Base-by-base conservation (phyloP, 1,140 invertebrate genomes). In the Chymomyza costata region DNA sequence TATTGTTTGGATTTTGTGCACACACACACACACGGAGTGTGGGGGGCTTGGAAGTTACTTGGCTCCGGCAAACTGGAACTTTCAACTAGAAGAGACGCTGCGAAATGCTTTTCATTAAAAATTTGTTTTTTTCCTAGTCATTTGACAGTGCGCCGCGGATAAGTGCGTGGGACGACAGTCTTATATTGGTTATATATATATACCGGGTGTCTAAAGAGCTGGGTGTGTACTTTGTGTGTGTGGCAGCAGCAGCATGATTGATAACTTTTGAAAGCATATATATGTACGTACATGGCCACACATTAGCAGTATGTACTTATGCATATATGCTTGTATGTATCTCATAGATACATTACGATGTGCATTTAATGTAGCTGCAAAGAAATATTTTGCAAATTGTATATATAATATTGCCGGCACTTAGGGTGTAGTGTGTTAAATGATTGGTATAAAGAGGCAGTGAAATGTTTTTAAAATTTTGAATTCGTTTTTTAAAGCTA, bases 101-200 rank as follows among this genome's bases (percentile, higher is more conserved):
- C 19, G 16, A 39, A 40, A 38, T 19, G 56, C 65, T 70, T 76
- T 78, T 70, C 71, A 76, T 76, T 78, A 76, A 70, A 65, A 76
- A n/a, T n/a, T n/a, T n/a, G n/a, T n/a, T 58, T 76, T 38, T 50
- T 64, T 49, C 52, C 54, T 65, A 76, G 70, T 65, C 70, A 74
- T 54, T 78, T 76, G 67, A 53, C 62, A 66, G 49, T 57, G n/a
- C n/a, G n/a, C n/a, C n/a, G n/a, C n/a, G n/a, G n/a, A n/a, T n/a
- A n/a, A n/a, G n/a, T n/a, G n/a, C n/a, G n/a, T n/a, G n/a, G n/a
- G n/a, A n/a, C n/a, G n/a, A n/a, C n/a, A n/a, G n/a, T n/a, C n/a
- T n/a, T n/a, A n/a, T n/a, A n/a, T n/a, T n/a, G n/a, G n/a, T n/a
- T n/a, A n/a, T n/a, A n/a, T n/a, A n/a, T n/a, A n/a, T n/a, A n/a